Evolutionary conservation across 2,797 vertebrate species (phyloP).

Genomic region (Coluber constrictor): DNA sequence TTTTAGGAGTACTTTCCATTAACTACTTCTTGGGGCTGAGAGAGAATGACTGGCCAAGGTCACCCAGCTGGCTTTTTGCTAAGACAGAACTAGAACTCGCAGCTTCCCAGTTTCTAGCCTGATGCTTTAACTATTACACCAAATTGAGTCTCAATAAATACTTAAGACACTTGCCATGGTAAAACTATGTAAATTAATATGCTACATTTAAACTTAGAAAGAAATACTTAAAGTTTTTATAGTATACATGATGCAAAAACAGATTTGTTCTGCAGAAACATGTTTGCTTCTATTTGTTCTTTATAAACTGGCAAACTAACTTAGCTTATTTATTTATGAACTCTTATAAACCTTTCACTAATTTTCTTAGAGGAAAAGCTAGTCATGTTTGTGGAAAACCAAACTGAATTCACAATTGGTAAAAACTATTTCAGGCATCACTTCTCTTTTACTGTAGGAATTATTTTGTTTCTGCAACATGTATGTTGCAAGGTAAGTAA

Average conservation of each 20-base stretch:
- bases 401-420: neutral
- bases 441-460: neutral
- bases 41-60: neutral
- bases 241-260: neutral
- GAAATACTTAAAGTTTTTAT: neutral
- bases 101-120: neutral
- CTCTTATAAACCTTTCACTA: neutral
- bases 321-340: neutral
- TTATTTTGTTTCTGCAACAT: neutral
- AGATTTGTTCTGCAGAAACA: neutral
- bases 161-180: neutral
- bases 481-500: neutral
- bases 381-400: neutral
- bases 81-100: neutral
- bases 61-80: neutral
- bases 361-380: neutral
- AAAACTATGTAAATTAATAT: neutral
- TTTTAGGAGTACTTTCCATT: neutral
- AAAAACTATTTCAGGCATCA: neutral
- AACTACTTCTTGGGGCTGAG: neutral
- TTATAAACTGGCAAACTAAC: neutral
- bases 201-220: neutral
- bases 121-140: neutral
- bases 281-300: neutral
- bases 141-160: neutral